A percentile compares a stretch with the other conserved stretches of the same genome.
Evolutionary conservation across 2,888 invertebrate species (phyloP).

Genomic region (Bellardia bayeri): DNA sequence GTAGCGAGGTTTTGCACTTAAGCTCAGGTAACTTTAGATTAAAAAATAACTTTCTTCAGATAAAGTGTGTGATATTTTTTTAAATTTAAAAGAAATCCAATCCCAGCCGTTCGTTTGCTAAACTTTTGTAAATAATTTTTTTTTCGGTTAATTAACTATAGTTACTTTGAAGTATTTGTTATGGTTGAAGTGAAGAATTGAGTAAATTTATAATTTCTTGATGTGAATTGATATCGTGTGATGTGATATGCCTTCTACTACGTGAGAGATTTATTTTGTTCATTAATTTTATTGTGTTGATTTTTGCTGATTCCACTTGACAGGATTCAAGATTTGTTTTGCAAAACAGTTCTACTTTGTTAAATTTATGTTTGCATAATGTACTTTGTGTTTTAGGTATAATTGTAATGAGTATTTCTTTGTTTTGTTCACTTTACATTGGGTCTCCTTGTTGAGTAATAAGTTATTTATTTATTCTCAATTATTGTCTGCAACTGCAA

Average conservation of each 20-base stretch:
- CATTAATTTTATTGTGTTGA: constrained; percentile 3
- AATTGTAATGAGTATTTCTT: constrained; percentile 53
- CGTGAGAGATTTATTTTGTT: constrained; percentile 26
- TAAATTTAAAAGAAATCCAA: constrained; percentile 45
- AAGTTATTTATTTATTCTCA: constrained; percentile 91
- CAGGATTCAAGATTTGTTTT: constrained; percentile 31
- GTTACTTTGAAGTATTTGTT: background rate
- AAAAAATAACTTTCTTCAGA: constrained; percentile 38
- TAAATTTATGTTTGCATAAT: constrained; percentile 61
- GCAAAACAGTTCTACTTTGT: constrained; percentile 30
- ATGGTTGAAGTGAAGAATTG: constrained; percentile 12
- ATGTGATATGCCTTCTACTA: constrained; percentile 59
- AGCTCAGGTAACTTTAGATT: constrained; percentile 67
- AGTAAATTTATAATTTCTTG: background rate
- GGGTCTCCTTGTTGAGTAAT: background rate
- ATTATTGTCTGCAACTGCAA: constrained; percentile 95
- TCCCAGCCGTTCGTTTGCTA: constrained; percentile 69
- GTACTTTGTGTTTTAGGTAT: constrained; percentile 42
- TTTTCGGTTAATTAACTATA: constrained; percentile 26
- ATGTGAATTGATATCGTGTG: background rate
- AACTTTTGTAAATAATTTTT: constrained; percentile 9
- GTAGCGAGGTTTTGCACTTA: too few species aligned
- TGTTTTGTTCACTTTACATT: background rate
- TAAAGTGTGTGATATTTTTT: constrained; percentile 9
- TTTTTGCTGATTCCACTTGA: constrained; percentile 7